Evolutionary conservation across 2,888 invertebrate genomes (phyloP).

Genomic region (Ethmia dodecea): DNA sequence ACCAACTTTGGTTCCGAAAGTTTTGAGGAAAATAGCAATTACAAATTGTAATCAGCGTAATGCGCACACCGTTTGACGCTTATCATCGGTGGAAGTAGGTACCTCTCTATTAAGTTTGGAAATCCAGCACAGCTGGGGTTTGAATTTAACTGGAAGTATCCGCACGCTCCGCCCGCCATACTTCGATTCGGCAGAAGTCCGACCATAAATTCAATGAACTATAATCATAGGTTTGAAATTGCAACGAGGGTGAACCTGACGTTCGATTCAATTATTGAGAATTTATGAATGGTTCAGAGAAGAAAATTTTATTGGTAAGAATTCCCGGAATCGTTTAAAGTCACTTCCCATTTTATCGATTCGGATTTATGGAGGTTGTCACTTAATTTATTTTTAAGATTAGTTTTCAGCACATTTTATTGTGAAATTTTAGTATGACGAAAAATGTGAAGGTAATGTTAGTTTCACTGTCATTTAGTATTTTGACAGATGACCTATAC

Average conservation of each 20-base stretch:
- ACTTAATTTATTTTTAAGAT: too few relatives aligned
- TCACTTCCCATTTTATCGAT: conserved; percentile 55
- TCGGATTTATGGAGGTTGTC: conserved; percentile 45
- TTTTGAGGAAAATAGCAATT: conserved; percentile 18
- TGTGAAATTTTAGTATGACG: too few relatives aligned
- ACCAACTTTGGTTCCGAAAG: conserved; percentile 22
- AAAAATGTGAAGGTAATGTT: too few relatives aligned
- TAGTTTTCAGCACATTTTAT: too few relatives aligned
- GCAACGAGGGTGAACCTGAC: conserved; percentile 47
- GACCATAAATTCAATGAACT: conserved; percentile 44
- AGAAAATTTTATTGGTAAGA: conserved; percentile 60
- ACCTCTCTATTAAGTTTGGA: conserved; percentile 48
- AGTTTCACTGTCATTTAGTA: too few relatives aligned
- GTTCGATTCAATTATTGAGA: conserved; percentile 65
- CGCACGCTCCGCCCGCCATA: neutral
- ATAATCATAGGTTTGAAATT: conserved; percentile 52
- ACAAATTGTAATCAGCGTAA: conserved; percentile 48
- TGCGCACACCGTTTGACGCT: conserved; percentile 37
- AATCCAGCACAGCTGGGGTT: conserved; percentile 31
- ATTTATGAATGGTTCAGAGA: conserved; percentile 60
- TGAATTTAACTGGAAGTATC: conserved; percentile 51
- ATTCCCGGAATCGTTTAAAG: conserved; percentile 48
- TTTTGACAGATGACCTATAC: too few relatives aligned
- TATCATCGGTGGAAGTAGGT: conserved; percentile 31
- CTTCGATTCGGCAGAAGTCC: conserved; percentile 17